Base-by-base conservation (phyloP, 2,113 vertebrate species). In the Promerops cafer region DNA sequence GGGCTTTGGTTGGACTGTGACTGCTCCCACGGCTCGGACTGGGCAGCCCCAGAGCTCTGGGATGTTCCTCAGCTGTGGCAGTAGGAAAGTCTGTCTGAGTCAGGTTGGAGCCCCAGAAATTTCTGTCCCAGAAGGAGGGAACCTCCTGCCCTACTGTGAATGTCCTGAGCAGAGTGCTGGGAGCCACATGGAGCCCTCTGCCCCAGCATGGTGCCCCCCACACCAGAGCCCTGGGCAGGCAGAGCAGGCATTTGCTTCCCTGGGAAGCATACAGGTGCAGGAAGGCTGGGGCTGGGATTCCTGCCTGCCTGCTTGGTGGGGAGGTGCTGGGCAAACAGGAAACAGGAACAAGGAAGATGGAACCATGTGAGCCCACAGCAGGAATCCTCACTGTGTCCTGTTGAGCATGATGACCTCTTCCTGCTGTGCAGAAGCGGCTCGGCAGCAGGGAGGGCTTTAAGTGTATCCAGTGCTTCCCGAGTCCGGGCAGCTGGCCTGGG, bases 161-260 rank as follows among this genome's bases (percentile, higher is more conserved):
- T 2, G 0, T 19, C 59, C 44, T 49, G 53, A 80, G 71, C 52
- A 31, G 42, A 15, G 31, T 53, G 9, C 21, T 53, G 72, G 56
- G 66, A 59, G 28, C 26, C 35, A 7, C 15, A 2, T 4, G 6
- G 49, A 35, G 7, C 23, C 42, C 39, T 28, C 24, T 0, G 0
- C 7, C 42, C 23, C 63, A 30, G 27, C 9, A 2, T 5, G 2
- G 7, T 47, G 42, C 42, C 22, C 22, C 37, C 45, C 4, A 4
- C 2, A 1, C 11, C 56, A 40, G 69, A 81, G 64, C 70, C 5
- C 11, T 5, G 45, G 53, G 44, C 52, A 6, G 71, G 30, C 47
- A 37, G 31, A 52, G 14, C 13, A 2, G 64, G 45, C 2, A 0
- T 28, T 28, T n/a, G 16, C 27, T 16, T 18, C 47, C 54, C 54